Percentiles rank a stretch among this genome's conserved stretches.
These are phyloP conservation scores for Nezara viridula DNA, from an alignment of 2,888 invertebrate genomes.

Conservation along the genomic window DNA sequence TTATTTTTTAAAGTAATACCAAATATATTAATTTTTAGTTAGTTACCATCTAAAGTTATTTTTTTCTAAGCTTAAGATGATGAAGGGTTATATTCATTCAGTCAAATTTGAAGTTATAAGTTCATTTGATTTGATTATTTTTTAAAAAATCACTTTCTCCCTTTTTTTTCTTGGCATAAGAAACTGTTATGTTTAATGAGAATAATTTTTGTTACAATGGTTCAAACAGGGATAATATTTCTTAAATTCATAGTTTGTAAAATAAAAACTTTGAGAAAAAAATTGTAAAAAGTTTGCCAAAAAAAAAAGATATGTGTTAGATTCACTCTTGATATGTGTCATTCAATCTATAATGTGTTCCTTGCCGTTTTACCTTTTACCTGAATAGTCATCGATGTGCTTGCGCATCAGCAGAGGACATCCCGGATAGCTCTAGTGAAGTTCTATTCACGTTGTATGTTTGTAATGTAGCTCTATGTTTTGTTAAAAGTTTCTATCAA, in stretches of 20 bases:
- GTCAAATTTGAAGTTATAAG: background rate
- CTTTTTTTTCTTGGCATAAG: conserved; percentile 21
- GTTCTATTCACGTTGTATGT: conserved; percentile 56
- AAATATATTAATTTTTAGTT: conserved; percentile 58
- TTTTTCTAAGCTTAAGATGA: conserved; percentile 19
- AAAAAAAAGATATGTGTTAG: conserved; percentile 41
- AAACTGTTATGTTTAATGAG: conserved; percentile 51
- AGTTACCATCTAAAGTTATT: conserved; percentile 51
- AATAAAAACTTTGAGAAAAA: conserved; percentile 30
- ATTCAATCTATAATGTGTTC: conserved; percentile 32
- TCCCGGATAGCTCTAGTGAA: conserved; percentile 49
- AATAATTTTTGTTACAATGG: conserved; percentile 19
- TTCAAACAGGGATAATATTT: conserved; percentile 57
- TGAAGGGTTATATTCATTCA: background rate
- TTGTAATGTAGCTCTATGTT: conserved; percentile 62
- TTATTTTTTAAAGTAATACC: conserved; percentile 55
- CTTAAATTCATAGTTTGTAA: conserved; percentile 50
- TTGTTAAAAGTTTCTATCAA: conserved; percentile 63
- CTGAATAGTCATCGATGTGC: background rate
- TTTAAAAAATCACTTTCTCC: background rate
- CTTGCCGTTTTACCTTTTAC: conserved; percentile 37
- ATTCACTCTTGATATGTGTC: conserved; percentile 42
- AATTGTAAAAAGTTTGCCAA: conserved; percentile 35
- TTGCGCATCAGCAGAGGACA: conserved; percentile 5
- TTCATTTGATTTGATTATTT: background rate